phyloP scores from a whole-genome alignment of 2,113 vertebrate genomes.

The Heteronetta atricapilla region DNA sequence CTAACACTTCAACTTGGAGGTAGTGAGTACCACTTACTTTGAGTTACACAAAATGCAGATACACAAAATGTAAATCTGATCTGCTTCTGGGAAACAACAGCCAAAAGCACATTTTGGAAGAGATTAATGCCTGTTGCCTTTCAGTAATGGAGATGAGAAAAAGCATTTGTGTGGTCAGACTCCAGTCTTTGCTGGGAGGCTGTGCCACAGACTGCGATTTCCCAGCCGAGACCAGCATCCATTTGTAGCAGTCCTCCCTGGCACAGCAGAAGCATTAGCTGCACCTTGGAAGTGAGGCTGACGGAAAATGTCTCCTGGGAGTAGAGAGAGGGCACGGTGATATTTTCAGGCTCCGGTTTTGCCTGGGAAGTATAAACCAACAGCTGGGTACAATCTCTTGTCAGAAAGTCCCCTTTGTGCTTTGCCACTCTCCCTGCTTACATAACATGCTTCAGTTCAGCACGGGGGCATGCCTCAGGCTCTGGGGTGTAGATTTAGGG shows the following conservation, averaged over 20 bases:
- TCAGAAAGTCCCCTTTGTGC: not conserved
- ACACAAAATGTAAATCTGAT: not conserved
- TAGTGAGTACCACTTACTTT: not conserved
- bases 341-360: not conserved
- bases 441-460: fast-evolving
- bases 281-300: not conserved
- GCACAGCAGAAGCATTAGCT: not conserved
- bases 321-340: not conserved
- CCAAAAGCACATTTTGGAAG: slow-evolving; percentile 18
- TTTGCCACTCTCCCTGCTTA: not conserved
- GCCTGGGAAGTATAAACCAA: not conserved
- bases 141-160: not conserved
- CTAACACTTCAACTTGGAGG: not conserved
- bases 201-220: not conserved
- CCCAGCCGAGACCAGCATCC: not conserved
- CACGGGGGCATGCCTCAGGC: not conserved
- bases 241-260: not conserved
- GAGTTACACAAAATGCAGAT: not conserved
- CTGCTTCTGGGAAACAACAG: slow-evolving; percentile 32
- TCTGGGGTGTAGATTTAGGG: not conserved
- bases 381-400: not conserved
- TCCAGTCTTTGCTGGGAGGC: not conserved
- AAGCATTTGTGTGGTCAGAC: not conserved
- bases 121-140: not conserved
- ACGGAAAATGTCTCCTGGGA: not conserved